phyloP scores from a whole-genome alignment of 2,888 invertebrate genomes.

The Eupithecia vulgata region DNA sequence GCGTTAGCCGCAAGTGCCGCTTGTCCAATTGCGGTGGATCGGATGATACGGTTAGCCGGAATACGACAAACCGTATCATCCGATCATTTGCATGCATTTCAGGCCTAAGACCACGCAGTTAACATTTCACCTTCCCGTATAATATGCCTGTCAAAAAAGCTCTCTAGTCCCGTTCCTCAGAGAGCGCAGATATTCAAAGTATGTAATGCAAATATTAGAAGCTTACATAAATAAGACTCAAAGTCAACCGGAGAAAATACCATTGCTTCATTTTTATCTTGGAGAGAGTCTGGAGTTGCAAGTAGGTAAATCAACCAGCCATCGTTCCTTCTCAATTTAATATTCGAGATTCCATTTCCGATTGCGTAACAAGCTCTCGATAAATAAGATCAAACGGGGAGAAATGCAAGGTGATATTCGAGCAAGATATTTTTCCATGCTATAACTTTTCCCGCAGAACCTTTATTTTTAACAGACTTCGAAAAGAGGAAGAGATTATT shows the following conservation, averaged over 20 bases:
- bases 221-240: not conserved
- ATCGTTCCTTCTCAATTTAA: constrained; percentile 32
- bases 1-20: too few relatives aligned
- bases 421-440: constrained; percentile 23
- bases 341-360: constrained; percentile 35
- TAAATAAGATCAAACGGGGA: constrained; percentile 48
- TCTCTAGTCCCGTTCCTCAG: not conserved
- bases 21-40: too few relatives aligned
- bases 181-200: constrained; percentile 1
- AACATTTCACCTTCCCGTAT: not conserved
- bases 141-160: not conserved
- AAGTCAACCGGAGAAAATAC: not conserved
- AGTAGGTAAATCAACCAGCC: constrained; percentile 28
- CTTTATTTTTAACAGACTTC: too few relatives aligned
- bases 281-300: not conserved
- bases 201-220: not conserved
- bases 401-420: constrained; percentile 32
- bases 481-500: too few relatives aligned
- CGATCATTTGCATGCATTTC: too few relatives aligned
- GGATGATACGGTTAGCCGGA: too few relatives aligned
- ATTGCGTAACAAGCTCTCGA: constrained; percentile 36
- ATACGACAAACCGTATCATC: too few relatives aligned
- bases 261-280: not conserved
- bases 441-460: not conserved
- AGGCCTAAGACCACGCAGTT: not conserved